These are phyloP conservation scores for Pogoniulus pusillus DNA, from an alignment of 2,797 vertebrate species.

Conservation along the genomic window DNA sequence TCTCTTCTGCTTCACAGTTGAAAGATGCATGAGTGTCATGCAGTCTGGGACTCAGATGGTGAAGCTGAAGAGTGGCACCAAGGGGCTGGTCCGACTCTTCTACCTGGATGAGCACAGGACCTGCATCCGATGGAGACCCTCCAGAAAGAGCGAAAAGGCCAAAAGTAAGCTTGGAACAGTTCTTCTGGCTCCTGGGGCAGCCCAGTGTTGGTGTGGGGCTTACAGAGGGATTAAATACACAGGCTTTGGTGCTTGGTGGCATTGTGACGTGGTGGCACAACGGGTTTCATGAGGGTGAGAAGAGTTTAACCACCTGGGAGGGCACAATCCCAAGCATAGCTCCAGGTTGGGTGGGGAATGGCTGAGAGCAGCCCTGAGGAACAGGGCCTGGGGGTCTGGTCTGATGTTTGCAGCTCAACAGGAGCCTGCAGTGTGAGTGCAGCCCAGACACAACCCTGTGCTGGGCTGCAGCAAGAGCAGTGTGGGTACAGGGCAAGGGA, in stretches of 20 bases:
- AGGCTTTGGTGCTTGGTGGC: not conserved
- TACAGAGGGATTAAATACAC: not conserved
- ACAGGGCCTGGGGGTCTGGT: too few relatives aligned
- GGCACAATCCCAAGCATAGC: too few relatives aligned
- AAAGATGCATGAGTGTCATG: conserved; percentile 99
- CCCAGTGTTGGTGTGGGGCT: not conserved
- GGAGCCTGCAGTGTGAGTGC: too few relatives aligned
- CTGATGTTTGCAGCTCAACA: too few relatives aligned
- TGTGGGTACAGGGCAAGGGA: too few relatives aligned
- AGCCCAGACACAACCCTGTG: too few relatives aligned
- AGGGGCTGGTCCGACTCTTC: conserved; percentile 95
- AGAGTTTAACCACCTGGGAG: not conserved
- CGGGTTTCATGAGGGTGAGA: not conserved
- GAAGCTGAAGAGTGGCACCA: conserved; percentile 94
- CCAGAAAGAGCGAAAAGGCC: conserved; percentile 96
- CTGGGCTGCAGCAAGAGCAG: too few relatives aligned
- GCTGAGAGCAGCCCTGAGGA: too few relatives aligned
- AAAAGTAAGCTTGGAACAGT: conserved; percentile 85
- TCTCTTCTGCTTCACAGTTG: conserved; percentile 82
- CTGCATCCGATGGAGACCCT: conserved; percentile 96
- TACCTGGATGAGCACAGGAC: conserved; percentile 98
- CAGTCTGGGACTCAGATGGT: conserved; percentile 99
- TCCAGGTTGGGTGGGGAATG: too few relatives aligned
- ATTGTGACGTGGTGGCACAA: not conserved
- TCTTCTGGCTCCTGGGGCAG: not conserved